These are phyloP conservation scores for Petaurus breviceps DNA, from an alignment of 2,113 vertebrate genomes.

Conservation along the genomic window DNA sequence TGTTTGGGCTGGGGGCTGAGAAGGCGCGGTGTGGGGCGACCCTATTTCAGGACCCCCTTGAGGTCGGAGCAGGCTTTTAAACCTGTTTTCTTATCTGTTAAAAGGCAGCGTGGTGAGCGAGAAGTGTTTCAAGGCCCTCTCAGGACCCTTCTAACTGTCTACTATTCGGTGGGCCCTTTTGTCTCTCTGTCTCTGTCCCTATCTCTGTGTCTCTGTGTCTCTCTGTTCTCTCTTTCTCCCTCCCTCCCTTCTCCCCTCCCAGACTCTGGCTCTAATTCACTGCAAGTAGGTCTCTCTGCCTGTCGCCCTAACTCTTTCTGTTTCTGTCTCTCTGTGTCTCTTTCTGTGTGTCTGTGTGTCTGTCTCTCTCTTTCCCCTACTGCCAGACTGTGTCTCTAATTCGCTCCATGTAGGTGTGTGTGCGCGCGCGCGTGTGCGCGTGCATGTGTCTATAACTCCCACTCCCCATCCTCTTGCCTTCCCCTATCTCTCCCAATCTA, in stretches of 20 bases:
- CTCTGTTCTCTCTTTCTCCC: not conserved
- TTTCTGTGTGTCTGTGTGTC: no score
- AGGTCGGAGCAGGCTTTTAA: not conserved
- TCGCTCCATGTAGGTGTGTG: no score
- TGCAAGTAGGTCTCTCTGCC: not conserved
- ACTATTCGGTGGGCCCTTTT: not conserved
- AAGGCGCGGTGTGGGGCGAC: not conserved
- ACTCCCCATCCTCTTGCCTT: not conserved
- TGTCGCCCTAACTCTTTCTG: not conserved
- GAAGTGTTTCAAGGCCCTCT: not conserved
- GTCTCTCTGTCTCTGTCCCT: not conserved
- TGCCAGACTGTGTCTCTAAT: no score
- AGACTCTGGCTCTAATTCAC: no score
- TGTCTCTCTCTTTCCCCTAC: no score
- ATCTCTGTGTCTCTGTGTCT: not conserved
- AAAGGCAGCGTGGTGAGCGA: not conserved
- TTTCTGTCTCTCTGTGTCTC: no score
- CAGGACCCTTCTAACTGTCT: not conserved
- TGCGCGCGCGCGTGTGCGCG: no score
- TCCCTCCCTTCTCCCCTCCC: no score
- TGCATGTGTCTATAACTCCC: not conserved
- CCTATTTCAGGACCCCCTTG: not conserved
- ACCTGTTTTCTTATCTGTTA: not conserved
- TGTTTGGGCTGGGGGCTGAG: not conserved
- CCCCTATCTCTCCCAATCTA: not conserved